Evolutionary conservation across 2,113 vertebrate genomes (phyloP).

Genomic region (Cyanoderma ruficeps): DNA sequence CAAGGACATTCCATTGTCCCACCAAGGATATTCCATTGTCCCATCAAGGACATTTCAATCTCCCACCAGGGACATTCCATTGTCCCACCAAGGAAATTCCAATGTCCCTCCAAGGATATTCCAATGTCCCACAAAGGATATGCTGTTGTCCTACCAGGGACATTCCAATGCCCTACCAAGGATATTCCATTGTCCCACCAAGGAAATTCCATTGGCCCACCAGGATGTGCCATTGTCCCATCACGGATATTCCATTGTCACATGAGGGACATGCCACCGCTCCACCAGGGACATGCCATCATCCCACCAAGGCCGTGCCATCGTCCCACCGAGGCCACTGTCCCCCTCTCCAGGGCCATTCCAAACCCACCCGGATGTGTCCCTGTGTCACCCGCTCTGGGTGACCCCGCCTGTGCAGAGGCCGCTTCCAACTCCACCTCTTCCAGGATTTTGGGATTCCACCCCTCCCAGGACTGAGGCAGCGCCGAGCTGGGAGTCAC

Average conservation of each 20-base stretch:
- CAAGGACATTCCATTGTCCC: neutral
- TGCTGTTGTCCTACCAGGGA: fast-evolving
- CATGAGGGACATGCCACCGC: too few species aligned
- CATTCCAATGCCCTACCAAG: fast-evolving
- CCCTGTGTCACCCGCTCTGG: neutral
- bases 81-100: fast-evolving
- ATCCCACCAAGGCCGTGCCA: fast-evolving
- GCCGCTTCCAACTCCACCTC: fast-evolving
- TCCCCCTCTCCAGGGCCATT: neutral
- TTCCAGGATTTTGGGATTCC: neutral
- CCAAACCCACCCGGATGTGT: neutral
- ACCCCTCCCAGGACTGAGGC: neutral
- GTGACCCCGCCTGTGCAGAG: neutral
- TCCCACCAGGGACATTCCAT: fast-evolving
- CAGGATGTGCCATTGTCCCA: fast-evolving
- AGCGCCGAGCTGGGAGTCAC: fast-evolving
- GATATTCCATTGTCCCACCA: fast-evolving
- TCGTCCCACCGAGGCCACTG: too few species aligned
- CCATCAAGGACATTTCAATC: fast-evolving
- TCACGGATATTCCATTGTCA: fast-evolving
- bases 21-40: too few species aligned
- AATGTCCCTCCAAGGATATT: fast-evolving
- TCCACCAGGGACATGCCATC: fast-evolving
- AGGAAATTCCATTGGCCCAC: fast-evolving
- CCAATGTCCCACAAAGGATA: fast-evolving